Evolutionary conservation across 1,140 invertebrate species (phyloP).

Genomic region (Vanessa tameamea): DNA sequence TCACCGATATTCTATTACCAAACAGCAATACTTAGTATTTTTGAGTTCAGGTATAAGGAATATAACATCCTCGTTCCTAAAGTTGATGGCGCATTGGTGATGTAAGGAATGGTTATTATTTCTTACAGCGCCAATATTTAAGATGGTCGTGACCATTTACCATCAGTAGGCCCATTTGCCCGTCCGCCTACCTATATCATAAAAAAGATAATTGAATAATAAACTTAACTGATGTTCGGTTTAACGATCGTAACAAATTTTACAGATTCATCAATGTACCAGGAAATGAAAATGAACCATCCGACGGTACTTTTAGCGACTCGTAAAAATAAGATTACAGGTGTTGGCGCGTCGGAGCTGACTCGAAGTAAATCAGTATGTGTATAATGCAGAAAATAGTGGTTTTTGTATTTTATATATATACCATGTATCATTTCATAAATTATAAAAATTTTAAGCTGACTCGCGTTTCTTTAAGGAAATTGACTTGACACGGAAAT

Average conservation of each 20-base stretch:
- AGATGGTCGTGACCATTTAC: no score
- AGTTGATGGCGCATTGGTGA: no score
- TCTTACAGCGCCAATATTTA: no score
- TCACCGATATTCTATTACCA: no score
- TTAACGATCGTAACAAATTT: neutral
- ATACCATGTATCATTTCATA: neutral
- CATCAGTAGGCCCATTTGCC: no score
- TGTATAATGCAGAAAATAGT: slow-evolving; percentile 23
- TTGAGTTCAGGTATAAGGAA: no score
- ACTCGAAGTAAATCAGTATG: slow-evolving; percentile 70
- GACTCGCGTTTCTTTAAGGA: slow-evolving; percentile 64
- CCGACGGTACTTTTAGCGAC: slow-evolving; percentile 48
- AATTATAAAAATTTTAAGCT: slow-evolving; percentile 1
- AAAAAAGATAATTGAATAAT: no score
- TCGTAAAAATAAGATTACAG: slow-evolving; percentile 8
- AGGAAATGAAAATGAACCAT: slow-evolving; percentile 60
- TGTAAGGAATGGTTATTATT: no score
- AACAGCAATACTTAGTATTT: no score
- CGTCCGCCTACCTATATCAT: no score
- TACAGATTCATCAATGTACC: slow-evolving; percentile 39
- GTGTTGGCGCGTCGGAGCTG: slow-evolving; percentile 26
- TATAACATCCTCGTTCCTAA: no score
- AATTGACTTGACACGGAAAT: slow-evolving; percentile 77
- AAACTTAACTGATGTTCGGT: no score
- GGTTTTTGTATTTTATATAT: neutral